Base-by-base conservation (phyloP, 2,797 vertebrate species). In the Sitta carolinensis region DNA sequence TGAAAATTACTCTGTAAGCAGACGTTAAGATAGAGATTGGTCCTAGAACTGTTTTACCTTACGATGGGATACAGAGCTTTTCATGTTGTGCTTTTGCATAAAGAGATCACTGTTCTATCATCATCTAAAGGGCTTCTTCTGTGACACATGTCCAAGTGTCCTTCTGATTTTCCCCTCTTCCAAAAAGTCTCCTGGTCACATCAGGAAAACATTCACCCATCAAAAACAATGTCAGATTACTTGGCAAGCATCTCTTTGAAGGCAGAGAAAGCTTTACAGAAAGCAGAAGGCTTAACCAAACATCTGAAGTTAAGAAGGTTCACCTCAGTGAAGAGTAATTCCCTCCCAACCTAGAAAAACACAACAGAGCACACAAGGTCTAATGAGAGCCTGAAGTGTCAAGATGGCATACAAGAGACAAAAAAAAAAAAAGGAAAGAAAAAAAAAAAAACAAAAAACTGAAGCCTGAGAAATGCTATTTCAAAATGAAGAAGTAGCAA, bases 41-140 rank as follows among this genome's bases (percentile, higher is more conserved):
- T 51, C 38, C 59, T 13, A 58, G 52, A 77, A n/a, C 22, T 34
- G 7, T 21, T 78, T 52, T 81, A 59, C 23, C 38, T 61, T 51
- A 38, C 13, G 63, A 90, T 77, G 76, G 81, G 81, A 94, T 94
- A 90, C 14, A 91, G 82, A 93, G 82, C 43, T 95, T 96, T 94
- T 77, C n/a, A 4, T 5, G 2, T 8, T 43, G 40, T 6, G 10
- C 50, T 67, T 90, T 79, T 80, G 38, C 27, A 77, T 64, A 36
- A 76, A 87, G n/a, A 34, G 23, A 62, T 75, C 85, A 63, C 27
- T 62, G 64, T 40, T 36, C 55, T 78, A 58, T 50, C 29, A 67
- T 52, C 57, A 68, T 27, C 38, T 64, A 51, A 70, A 59, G 3
- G 10, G 19, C 48, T 86, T 69, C 36, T 75, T 68, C 70, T 42